These are phyloP conservation scores for Calameuta filiformis DNA, from an alignment of 2,888 invertebrate genomes.

Conservation along the genomic window DNA sequence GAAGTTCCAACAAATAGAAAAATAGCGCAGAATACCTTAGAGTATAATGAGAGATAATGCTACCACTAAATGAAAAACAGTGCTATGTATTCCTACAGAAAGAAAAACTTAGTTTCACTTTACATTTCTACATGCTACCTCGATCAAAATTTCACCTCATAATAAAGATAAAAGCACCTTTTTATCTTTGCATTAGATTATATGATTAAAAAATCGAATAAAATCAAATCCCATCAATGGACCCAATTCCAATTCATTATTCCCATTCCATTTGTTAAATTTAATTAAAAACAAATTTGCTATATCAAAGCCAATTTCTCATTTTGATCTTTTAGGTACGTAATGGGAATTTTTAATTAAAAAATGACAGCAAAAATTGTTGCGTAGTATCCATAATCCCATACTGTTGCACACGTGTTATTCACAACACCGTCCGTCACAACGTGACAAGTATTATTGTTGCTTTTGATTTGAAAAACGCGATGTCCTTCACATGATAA, in stretches of 20 bases:
- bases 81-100: not conserved
- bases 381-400: not conserved
- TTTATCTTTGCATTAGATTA: not conserved
- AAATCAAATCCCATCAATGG: not conserved
- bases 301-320: not conserved
- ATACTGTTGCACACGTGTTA: not conserved
- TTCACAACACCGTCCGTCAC: not conserved
- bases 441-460: not conserved
- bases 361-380: not conserved
- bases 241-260: not conserved
- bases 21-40: not conserved
- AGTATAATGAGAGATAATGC: not conserved
- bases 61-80: not conserved
- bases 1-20: not conserved
- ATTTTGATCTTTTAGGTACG: not conserved
- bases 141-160: not conserved
- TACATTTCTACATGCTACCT: not conserved
- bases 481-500: not conserved
- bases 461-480: not conserved
- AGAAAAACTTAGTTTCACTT: not conserved
- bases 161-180: not conserved
- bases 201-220: not conserved
- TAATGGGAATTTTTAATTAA: not conserved
- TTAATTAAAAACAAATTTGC: not conserved
- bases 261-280: not conserved